phyloP scores from a whole-genome alignment of 2,113 vertebrate genomes.

The Holacanthus passer region DNA sequence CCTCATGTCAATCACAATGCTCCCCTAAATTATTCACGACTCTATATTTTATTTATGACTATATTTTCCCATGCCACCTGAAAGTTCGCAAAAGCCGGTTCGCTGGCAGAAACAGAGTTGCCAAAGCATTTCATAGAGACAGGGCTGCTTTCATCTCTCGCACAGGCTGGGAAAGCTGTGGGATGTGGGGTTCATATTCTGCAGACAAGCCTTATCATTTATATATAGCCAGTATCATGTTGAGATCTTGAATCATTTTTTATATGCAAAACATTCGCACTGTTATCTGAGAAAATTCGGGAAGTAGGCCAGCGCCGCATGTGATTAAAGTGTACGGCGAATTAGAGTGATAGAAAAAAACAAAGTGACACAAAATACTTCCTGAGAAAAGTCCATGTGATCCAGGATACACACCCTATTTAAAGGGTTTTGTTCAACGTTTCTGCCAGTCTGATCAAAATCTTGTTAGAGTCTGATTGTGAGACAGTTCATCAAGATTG shows the following conservation, averaged over 20 bases:
- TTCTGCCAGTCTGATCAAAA: not conserved
- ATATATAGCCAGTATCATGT: conserved; percentile 78
- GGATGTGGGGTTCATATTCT: conserved; percentile 76
- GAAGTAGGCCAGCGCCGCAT: conserved; percentile 70
- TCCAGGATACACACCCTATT: not conserved
- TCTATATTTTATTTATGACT: conserved; percentile 86
- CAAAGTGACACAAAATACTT: conserved; percentile 1
- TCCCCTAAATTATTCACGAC: conserved; percentile 84
- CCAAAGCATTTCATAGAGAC: conserved; percentile 81
- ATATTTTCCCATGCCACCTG: conserved; percentile 84
- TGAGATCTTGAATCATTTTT: conserved; percentile 74
- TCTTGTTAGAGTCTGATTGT: not conserved
- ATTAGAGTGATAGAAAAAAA: conserved; percentile 35
- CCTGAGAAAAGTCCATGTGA: not conserved
- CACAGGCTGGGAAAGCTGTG: conserved; percentile 77
- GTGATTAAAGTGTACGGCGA: conserved; percentile 48
- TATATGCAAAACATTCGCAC: conserved; percentile 75
- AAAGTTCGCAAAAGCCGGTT: conserved; percentile 81
- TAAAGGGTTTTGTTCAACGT: not conserved
- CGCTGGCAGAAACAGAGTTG: conserved; percentile 81
- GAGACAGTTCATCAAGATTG: not conserved
- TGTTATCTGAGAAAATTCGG: conserved; percentile 62
- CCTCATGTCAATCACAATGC: conserved; percentile 85
- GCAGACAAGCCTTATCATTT: conserved; percentile 82
- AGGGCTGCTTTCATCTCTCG: conserved; percentile 82